Percentiles rank a stretch among this genome's conserved stretches.
Evolutionary conservation across 1,140 invertebrate species (phyloP).

Genomic region (Telenomus remus): DNA sequence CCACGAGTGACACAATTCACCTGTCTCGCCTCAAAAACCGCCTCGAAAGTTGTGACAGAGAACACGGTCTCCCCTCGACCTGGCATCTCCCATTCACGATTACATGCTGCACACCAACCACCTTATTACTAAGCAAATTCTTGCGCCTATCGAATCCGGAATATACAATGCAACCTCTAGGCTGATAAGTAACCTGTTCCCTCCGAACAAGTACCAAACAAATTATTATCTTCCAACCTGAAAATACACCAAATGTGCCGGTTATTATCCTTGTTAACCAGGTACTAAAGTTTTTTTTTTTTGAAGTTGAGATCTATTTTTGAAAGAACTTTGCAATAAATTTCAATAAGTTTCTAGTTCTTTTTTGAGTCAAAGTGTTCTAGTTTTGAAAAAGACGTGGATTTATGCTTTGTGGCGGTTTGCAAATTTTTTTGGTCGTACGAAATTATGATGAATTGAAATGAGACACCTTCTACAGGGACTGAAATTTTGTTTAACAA

Average conservation of each 20-base stretch:
- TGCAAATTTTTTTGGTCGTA: neutral
- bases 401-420: too few relatives aligned
- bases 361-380: too few relatives aligned
- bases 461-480: neutral
- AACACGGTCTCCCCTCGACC: neutral
- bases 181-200: slow-evolving; percentile 31
- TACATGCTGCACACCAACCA: slow-evolving; percentile 10
- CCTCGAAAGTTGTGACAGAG: neutral
- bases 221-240: neutral
- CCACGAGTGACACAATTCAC: slow-evolving; percentile 10
- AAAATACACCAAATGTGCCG: slow-evolving; percentile 2
- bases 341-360: too few relatives aligned
- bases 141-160: slow-evolving; percentile 19
- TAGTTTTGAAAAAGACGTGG: too few relatives aligned
- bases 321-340: too few relatives aligned
- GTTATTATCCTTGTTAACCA: slow-evolving; percentile 13
- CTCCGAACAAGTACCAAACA: slow-evolving; percentile 1
- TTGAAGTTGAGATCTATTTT: too few relatives aligned
- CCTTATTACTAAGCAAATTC: slow-evolving; percentile 34
- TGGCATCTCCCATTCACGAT: slow-evolving; percentile 17
- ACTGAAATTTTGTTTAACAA: neutral
- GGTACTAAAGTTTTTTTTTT: neutral
- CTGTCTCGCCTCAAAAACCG: slow-evolving; percentile 4
- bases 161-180: slow-evolving; percentile 30
- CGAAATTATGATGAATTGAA: neutral